These are phyloP conservation scores for Microcebus tavaratra DNA, from an alignment of 2,113 vertebrate species.

Conservation along the genomic window DNA sequence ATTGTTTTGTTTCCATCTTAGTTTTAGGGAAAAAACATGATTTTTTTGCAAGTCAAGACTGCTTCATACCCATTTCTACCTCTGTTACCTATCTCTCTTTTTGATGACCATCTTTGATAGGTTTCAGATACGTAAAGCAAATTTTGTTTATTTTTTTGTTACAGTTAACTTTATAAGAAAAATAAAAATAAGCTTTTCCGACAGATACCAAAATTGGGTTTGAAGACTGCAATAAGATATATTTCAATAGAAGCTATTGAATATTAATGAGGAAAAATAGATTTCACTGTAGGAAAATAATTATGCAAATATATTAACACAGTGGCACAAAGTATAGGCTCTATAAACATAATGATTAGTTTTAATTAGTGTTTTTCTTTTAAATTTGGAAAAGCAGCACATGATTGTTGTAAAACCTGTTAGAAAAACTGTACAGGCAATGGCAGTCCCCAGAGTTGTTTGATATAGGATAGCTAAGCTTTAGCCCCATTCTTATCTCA, in stretches of 20 bases:
- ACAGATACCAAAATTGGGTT: background rate
- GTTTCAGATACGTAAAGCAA: background rate
- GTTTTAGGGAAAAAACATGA: background rate
- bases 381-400: background rate
- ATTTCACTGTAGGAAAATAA: background rate
- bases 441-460: background rate
- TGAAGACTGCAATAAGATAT: background rate
- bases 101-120: background rate
- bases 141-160: conserved; percentile 11
- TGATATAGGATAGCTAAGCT: background rate
- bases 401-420: background rate
- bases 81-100: background rate
- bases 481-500: background rate
- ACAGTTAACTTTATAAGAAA: background rate
- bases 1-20: no score
- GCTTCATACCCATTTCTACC: background rate
- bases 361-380: background rate
- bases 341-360: background rate
- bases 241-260: background rate
- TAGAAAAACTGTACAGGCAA: background rate
- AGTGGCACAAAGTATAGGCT: background rate
- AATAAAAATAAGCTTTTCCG: background rate
- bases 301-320: background rate
- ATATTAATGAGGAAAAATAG: background rate
- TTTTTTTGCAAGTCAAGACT: background rate